Conservation (phyloP, 1,140 invertebrate genomes). For the Macrocentrus cingulum region DNA sequence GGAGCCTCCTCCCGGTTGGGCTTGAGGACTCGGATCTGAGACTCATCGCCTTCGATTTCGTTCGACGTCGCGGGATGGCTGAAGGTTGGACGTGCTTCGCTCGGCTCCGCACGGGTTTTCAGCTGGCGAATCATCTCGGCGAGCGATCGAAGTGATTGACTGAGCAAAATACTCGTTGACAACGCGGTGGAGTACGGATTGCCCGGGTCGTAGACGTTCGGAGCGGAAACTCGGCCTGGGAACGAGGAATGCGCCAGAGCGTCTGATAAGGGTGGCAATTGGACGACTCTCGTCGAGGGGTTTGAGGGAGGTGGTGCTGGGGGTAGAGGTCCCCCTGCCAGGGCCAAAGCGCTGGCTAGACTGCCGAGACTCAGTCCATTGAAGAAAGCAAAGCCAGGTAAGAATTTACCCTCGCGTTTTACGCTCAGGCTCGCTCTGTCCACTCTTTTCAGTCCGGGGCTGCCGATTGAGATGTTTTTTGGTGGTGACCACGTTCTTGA, state of each 20-base stretch:
- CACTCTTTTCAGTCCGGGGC: no score
- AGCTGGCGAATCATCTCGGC: slow-evolving; percentile 16
- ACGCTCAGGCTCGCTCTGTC: not conserved
- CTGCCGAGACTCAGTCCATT: slow-evolving; percentile 41
- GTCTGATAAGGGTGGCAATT: not conserved
- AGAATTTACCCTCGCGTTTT: slow-evolving; percentile 34
- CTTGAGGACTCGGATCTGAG: not conserved
- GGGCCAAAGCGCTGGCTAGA: slow-evolving; percentile 29
- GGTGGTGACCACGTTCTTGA: no score
- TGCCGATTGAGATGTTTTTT: no score
- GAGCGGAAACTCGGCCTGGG: not conserved
- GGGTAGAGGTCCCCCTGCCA: slow-evolving; percentile 12
- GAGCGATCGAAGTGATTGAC: slow-evolving; percentile 16
- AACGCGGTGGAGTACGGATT: slow-evolving; percentile 34
- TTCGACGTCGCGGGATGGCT: not conserved
- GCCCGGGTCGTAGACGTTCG: slow-evolving; percentile 41
- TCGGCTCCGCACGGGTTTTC: slow-evolving; percentile 20
- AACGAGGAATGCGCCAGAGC: not conserved
- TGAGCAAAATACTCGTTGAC: slow-evolving; percentile 6
- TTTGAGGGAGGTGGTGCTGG: no score
- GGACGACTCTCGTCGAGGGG: not conserved
- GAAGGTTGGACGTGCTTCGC: slow-evolving; percentile 1
- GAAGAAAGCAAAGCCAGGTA: slow-evolving; percentile 44
- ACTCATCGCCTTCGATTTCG: slow-evolving; percentile 7
- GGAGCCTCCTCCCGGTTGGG: not conserved